Conservation (phyloP, 2,113 vertebrate genomes). For the Myotis davidii region DNA sequence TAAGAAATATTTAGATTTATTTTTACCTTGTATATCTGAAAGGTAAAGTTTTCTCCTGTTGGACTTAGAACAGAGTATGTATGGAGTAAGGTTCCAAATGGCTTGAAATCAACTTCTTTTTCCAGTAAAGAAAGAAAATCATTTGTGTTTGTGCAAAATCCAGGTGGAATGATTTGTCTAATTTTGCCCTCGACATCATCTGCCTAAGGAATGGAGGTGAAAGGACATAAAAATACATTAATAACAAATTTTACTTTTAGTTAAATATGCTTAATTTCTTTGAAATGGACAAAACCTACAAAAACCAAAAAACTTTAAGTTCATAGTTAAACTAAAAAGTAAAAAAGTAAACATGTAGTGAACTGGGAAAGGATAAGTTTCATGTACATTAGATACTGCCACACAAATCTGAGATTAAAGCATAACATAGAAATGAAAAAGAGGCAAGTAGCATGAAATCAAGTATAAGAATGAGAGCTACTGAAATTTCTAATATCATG, state of each 20-base stretch:
- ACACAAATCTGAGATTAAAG: slow-evolving; percentile 39
- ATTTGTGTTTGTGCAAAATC: slow-evolving; percentile 94
- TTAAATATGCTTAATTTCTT: slow-evolving; percentile 35
- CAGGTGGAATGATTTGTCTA: slow-evolving; percentile 93
- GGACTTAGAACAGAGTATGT: slow-evolving; percentile 93
- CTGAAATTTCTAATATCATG: background rate
- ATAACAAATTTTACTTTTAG: slow-evolving; percentile 39
- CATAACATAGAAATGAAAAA: slow-evolving; percentile 32
- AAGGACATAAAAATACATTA: slow-evolving; percentile 47
- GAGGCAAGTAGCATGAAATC: slow-evolving; percentile 30
- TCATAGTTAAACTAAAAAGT: slow-evolving; percentile 35
- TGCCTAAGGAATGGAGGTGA: slow-evolving; percentile 85
- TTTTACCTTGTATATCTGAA: slow-evolving; percentile 96
- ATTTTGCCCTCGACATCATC: slow-evolving; percentile 97
- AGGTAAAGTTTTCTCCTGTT: slow-evolving; percentile 93
- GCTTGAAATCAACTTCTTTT: slow-evolving; percentile 97
- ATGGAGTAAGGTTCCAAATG: slow-evolving; percentile 94
- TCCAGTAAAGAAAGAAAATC: slow-evolving; percentile 96
- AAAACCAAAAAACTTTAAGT: slow-evolving; percentile 34
- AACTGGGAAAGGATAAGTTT: slow-evolving; percentile 30
- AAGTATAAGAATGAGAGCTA: slow-evolving; percentile 10
- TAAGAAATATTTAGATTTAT: slow-evolving; percentile 46
- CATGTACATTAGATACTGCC: background rate
- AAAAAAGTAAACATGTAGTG: background rate
- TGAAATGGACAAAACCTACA: slow-evolving; percentile 35